phyloP scores from a whole-genome alignment of 2,888 invertebrate genomes.

The Standfussiana lucernea region DNA sequence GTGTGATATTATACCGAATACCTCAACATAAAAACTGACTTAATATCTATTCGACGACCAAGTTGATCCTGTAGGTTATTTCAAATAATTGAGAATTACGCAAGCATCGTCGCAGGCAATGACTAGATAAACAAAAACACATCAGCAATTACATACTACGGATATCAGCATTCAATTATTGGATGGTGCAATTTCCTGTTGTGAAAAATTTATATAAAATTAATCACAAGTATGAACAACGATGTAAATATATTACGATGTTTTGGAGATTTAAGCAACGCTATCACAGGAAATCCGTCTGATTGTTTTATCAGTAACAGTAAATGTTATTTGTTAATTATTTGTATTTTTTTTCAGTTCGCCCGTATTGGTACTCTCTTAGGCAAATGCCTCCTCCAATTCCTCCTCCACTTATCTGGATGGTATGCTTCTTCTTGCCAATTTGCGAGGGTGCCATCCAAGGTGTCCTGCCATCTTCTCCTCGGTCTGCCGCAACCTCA shows the following conservation, averaged over 20 bases:
- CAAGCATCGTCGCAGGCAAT: neutral
- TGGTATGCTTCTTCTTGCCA: no score
- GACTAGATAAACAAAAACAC: conserved; percentile 4
- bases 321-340: no score
- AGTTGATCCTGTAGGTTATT: neutral
- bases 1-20: no score
- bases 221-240: conserved; percentile 4
- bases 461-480: no score
- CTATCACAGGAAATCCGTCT: conserved; percentile 4
- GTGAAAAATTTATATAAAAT: conserved; percentile 2
- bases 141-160: conserved; percentile 7
- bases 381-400: no score
- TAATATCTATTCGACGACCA: neutral
- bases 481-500: no score
- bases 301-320: neutral
- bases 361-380: no score
- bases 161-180: conserved; percentile 23
- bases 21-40: no score
- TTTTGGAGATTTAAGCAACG: neutral
- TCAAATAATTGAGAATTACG: neutral
- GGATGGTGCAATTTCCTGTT: conserved; percentile 25
- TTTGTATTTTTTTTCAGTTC: no score
- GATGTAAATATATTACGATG: neutral
- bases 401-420: no score
- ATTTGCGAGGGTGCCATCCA: no score